Evolutionary conservation across 1,140 invertebrate genomes (phyloP).

Genomic region (Carposina sasakii): DNA sequence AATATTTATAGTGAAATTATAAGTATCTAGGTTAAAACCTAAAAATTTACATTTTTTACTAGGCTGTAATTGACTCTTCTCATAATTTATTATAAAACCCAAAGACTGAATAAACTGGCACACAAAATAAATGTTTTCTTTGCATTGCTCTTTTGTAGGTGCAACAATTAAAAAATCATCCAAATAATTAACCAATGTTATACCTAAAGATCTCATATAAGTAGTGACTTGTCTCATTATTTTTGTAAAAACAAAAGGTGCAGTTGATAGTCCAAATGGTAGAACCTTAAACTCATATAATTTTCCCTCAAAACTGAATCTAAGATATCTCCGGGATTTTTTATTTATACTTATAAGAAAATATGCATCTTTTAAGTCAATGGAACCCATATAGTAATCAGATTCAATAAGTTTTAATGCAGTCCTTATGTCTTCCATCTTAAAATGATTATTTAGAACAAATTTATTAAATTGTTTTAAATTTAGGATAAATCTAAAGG

Average conservation of each 20-base stretch:
- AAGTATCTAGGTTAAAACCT: background rate
- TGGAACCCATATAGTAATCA: background rate
- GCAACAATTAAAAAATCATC: background rate
- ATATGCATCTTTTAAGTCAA: constrained; percentile 9
- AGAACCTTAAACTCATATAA: constrained; percentile 12
- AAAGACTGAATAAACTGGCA: background rate
- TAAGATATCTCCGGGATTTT: constrained; percentile 2
- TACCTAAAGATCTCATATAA: background rate
- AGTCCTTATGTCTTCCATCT: constrained; percentile 7
- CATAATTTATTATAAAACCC: background rate
- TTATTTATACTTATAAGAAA: constrained; percentile 5
- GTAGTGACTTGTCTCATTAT: constrained; percentile 7
- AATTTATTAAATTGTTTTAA: constrained; percentile 7
- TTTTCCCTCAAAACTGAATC: constrained; percentile 2
- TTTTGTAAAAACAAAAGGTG: constrained; percentile 10
- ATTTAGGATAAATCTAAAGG: constrained; percentile 5
- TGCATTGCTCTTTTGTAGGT: background rate
- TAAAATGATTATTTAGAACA: constrained; percentile 4
- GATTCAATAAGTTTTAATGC: constrained; percentile 2
- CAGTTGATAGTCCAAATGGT: constrained; percentile 3
- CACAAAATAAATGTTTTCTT: background rate
- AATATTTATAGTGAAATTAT: background rate
- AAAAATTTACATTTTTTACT: background rate
- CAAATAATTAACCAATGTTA: background rate
- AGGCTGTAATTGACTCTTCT: background rate